Percentiles rank a stretch among this genome's conserved stretches.
Conservation (phyloP, 2,888 invertebrate genomes). For the Danaus chrysippus region DNA sequence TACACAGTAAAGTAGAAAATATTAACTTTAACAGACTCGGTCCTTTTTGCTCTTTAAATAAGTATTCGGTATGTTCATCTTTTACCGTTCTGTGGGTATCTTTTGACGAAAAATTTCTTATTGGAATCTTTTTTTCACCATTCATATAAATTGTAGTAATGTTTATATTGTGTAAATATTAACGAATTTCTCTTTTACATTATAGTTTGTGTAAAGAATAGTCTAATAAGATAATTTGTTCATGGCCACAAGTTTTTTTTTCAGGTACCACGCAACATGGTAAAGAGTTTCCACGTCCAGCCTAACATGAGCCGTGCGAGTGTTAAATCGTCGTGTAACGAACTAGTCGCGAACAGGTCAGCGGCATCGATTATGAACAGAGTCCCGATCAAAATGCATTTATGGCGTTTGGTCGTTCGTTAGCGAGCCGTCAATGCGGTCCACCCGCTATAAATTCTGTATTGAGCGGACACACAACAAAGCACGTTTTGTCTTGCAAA, state of each 20-base stretch:
- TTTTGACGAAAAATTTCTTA: not conserved
- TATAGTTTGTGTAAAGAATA: too few species aligned
- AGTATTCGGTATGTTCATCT: not conserved
- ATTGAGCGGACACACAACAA: conserved; percentile 79
- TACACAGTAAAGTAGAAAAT: conserved; percentile 4
- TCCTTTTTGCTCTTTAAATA: not conserved
- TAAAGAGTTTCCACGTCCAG: conserved; percentile 7
- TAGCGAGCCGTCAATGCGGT: conserved; percentile 73
- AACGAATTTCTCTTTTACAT: too few species aligned
- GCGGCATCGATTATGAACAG: conserved; percentile 29
- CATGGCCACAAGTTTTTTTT: too few species aligned
- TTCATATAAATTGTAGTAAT: too few species aligned
- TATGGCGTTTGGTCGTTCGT: conserved; percentile 68
- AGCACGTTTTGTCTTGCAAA: conserved; percentile 80
- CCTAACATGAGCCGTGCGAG: conserved; percentile 8
- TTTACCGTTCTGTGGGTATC: not conserved
- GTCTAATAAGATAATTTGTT: too few species aligned
- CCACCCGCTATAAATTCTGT: conserved; percentile 77
- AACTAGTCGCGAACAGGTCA: conserved; percentile 25
- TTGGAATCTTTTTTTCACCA: not conserved
- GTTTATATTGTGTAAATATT: too few species aligned
- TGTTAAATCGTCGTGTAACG: conserved; percentile 12
- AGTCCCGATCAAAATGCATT: conserved; percentile 68
- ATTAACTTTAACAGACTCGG: conserved; percentile 3
- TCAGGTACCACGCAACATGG: not conserved